Evolutionary conservation across 2,113 vertebrate genomes (phyloP).

Genomic region (Pseudopipra pipra): DNA sequence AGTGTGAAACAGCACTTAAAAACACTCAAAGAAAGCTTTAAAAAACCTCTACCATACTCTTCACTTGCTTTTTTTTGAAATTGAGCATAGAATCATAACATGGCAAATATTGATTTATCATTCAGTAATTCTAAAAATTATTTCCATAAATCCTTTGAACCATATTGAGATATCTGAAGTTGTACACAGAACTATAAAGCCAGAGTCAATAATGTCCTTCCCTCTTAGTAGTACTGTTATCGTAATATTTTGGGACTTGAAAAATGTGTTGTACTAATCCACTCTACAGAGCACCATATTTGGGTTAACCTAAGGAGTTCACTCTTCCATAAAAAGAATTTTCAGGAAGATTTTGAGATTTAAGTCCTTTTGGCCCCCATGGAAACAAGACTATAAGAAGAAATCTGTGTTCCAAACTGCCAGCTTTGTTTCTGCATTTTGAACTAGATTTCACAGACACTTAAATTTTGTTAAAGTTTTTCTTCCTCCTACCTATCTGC

Average conservation of each 20-base stretch:
- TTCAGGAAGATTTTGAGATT: background rate
- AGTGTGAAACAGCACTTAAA: background rate
- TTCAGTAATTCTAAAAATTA: constrained; percentile 10
- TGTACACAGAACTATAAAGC: background rate
- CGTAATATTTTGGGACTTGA: background rate
- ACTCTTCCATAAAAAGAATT: background rate
- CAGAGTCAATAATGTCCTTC: background rate
- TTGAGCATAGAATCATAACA: background rate
- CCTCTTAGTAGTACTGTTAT: background rate
- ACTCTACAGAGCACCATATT: background rate
- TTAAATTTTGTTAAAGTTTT: background rate
- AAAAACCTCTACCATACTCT: background rate
- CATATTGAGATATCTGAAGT: background rate
- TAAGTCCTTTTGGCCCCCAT: background rate
- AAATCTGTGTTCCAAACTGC: background rate
- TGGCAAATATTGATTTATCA: background rate
- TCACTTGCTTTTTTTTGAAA: constrained; percentile 15
- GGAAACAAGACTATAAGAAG: background rate
- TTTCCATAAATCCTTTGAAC: constrained; percentile 31
- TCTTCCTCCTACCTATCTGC: background rate
- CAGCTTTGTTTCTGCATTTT: background rate
- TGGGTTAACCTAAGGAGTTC: background rate
- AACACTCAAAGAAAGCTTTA: constrained; percentile 27
- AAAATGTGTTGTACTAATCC: background rate
- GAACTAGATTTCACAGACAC: background rate